Evolutionary conservation across 2,888 invertebrate genomes (phyloP).

Genomic region (Drosophila mimetica): DNA sequence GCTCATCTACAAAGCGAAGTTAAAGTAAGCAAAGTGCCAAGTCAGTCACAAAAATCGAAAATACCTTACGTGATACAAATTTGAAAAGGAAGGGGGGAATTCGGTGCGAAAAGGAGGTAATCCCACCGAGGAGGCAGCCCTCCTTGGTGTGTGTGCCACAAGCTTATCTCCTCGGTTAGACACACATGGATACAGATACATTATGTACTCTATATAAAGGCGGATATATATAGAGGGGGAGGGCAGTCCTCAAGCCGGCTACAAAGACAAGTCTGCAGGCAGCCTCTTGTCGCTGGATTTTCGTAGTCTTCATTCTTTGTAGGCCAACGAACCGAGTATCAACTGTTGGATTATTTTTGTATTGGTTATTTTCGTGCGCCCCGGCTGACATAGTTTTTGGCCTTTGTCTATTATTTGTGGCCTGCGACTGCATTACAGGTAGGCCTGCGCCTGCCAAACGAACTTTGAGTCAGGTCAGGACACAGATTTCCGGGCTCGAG

Average conservation of each 20-base stretch:
- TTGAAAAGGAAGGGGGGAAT: neutral
- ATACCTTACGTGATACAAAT: slow-evolving; percentile 13
- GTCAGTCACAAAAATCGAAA: slow-evolving; percentile 25
- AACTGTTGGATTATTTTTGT: slow-evolving; percentile 58
- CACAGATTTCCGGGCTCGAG: slow-evolving; percentile 22
- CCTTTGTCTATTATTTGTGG: slow-evolving; percentile 41
- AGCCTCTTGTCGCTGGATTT: slow-evolving; percentile 22
- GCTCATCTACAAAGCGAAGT: slow-evolving; percentile 41
- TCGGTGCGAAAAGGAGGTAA: slow-evolving; percentile 25
- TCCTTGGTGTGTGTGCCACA: slow-evolving; percentile 29
- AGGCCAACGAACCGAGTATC: slow-evolving; percentile 68
- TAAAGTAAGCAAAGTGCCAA: slow-evolving; percentile 61
- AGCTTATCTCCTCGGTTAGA: slow-evolving; percentile 49
- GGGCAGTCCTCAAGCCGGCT: slow-evolving; percentile 52
- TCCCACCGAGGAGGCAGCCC: slow-evolving; percentile 21
- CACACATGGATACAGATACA: slow-evolving; percentile 26
- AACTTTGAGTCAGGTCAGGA: slow-evolving; percentile 27
- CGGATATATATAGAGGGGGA: slow-evolving; percentile 9
- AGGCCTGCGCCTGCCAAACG: slow-evolving; percentile 35
- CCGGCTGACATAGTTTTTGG: slow-evolving; percentile 57
- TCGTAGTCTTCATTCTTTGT: slow-evolving; percentile 55
- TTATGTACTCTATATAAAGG: slow-evolving; percentile 23
- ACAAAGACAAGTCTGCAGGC: slow-evolving; percentile 36
- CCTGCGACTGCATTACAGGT: slow-evolving; percentile 56
- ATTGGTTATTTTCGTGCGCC: slow-evolving; percentile 44